Evolutionary conservation across 1,140 invertebrate species (phyloP).

Genomic region (Papilio xuthus): DNA sequence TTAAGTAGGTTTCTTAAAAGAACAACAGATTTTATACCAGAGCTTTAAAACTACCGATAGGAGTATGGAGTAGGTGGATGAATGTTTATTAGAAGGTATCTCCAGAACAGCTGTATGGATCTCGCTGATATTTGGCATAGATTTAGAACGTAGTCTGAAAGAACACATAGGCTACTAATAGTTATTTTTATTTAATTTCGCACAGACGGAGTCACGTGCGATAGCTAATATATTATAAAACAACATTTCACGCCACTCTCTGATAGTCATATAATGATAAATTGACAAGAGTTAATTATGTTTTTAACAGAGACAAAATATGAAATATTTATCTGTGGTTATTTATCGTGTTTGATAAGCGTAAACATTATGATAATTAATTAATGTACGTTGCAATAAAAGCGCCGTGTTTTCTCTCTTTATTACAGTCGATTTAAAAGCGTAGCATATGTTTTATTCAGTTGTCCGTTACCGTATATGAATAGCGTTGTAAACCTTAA

Average conservation of each 20-base stretch:
- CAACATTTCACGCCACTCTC: slow-evolving; percentile 21
- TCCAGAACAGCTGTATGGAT: no score
- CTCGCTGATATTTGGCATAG: no score
- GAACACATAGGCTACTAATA: no score
- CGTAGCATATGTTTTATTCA: slow-evolving; percentile 35
- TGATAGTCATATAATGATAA: slow-evolving; percentile 33
- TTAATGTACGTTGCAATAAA: slow-evolving; percentile 37
- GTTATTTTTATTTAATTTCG: no score
- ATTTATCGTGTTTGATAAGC: slow-evolving; percentile 39
- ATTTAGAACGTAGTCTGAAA: no score
- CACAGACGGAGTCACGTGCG: background rate
- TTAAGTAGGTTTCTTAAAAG: no score
- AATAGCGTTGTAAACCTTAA: slow-evolving; percentile 5
- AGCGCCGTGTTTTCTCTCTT: slow-evolving; percentile 31
- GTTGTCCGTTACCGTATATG: background rate
- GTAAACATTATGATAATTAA: slow-evolving; percentile 39
- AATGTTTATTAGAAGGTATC: no score
- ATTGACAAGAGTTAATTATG: slow-evolving; percentile 35
- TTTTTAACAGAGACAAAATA: slow-evolving; percentile 38
- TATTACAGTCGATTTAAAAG: slow-evolving; percentile 38
- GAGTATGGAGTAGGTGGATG: no score
- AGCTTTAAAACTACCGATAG: no score
- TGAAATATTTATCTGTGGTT: slow-evolving; percentile 38
- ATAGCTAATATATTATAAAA: slow-evolving; percentile 8
- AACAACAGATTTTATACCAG: no score